A percentile compares a stretch with the other conserved stretches of the same genome.
phyloP scores from a whole-genome alignment of 2,113 vertebrate genomes.

The Leptosomus discolor region DNA sequence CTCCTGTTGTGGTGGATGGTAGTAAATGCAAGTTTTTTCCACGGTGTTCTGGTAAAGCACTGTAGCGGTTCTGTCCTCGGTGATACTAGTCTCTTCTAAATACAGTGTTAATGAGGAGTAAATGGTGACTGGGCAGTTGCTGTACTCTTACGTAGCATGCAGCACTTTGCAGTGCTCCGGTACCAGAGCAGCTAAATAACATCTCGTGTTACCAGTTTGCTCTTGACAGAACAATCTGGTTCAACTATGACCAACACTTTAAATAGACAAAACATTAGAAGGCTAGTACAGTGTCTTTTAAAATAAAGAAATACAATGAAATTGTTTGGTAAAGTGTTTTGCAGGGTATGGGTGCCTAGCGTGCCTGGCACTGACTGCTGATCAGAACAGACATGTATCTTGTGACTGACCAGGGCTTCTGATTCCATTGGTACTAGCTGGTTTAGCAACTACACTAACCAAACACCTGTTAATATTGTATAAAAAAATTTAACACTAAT shows the following conservation, averaged over 20 bases:
- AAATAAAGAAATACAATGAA: background rate
- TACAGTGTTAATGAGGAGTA: background rate
- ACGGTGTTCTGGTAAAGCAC: background rate
- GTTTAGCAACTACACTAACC: background rate
- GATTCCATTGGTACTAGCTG: background rate
- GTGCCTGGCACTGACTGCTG: background rate
- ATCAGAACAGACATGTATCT: background rate
- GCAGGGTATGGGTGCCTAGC: background rate
- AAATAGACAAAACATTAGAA: background rate
- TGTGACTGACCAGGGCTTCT: background rate
- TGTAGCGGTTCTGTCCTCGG: background rate
- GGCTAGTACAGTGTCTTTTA: background rate
- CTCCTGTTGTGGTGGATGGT: background rate
- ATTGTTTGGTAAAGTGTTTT: background rate
- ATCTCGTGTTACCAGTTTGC: background rate
- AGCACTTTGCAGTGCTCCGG: background rate
- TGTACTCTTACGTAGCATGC: fast-evolving
- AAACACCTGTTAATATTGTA: background rate
- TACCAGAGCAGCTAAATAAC: background rate
- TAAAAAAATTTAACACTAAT: background rate
- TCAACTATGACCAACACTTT: background rate
- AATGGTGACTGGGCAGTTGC: background rate
- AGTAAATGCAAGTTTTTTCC: background rate
- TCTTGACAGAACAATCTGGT: background rate
- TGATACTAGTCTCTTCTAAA: background rate